Evolutionary conservation across 1,140 invertebrate genomes (phyloP).

Genomic region (Chlorops oryzae): DNA sequence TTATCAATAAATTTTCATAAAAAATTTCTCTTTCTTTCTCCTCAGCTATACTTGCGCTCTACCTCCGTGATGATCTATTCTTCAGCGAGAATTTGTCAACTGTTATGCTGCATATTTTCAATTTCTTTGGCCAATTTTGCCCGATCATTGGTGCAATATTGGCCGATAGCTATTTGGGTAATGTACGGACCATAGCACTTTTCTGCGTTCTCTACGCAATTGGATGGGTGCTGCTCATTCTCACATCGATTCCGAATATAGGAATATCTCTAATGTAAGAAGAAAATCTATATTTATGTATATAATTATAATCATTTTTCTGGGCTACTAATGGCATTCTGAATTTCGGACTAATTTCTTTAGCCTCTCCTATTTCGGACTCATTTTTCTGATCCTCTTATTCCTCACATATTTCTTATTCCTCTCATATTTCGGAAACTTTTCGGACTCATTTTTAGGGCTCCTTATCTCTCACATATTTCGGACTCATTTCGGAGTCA

Average conservation of each 20-base stretch:
- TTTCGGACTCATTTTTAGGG: no score
- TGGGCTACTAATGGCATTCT: no score
- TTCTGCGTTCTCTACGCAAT: constrained; percentile 65
- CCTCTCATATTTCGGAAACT: no score
- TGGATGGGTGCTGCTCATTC: constrained; percentile 55
- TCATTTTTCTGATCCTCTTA: no score
- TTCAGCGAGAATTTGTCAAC: constrained; percentile 58
- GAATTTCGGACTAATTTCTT: no score
- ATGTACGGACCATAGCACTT: constrained; percentile 58
- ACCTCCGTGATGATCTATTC: constrained; percentile 55
- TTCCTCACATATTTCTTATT: no score
- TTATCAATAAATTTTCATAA: no score
- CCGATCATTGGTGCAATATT: constrained; percentile 71
- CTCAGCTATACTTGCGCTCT: constrained; percentile 68
- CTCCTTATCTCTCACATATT: no score
- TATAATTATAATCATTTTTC: no score
- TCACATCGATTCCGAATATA: constrained; percentile 30
- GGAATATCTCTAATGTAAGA: constrained; percentile 34
- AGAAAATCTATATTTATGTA: no score
- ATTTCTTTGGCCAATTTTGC: constrained; percentile 72
- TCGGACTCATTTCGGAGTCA: no score
- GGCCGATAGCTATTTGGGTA: constrained; percentile 71
- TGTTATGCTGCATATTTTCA: constrained; percentile 68
- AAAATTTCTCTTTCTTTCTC: constrained; percentile 18
- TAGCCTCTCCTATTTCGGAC: no score